phyloP scores from a whole-genome alignment of 2,797 vertebrate genomes.

The Myoxocephalus aenaeus region DNA sequence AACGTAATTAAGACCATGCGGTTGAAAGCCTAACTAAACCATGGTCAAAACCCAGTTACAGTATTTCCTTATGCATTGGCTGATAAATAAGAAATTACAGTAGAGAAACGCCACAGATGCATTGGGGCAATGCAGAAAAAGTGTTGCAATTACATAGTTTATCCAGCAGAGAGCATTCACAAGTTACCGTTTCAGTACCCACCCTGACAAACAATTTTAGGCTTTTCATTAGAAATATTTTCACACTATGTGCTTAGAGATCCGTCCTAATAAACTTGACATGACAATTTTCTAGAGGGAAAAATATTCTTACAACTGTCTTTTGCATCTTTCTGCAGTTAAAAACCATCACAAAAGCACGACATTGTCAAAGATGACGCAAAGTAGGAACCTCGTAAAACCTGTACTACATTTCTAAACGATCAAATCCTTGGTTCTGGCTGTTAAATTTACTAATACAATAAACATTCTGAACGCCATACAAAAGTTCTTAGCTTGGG shows the following conservation, averaged over 20 bases:
- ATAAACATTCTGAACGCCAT: background rate
- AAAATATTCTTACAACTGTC: background rate
- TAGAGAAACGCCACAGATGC: background rate
- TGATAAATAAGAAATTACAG: background rate
- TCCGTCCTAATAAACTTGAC: fast-evolving
- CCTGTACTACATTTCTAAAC: too few relatives aligned
- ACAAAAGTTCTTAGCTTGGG: background rate
- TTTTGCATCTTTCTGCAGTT: background rate
- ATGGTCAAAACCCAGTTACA: background rate
- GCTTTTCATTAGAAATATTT: background rate
- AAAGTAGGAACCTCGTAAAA: background rate
- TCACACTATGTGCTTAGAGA: background rate
- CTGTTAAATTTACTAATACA: background rate
- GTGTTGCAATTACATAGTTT: background rate
- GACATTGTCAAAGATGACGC: background rate
- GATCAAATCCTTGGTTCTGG: background rate
- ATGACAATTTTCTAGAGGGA: background rate
- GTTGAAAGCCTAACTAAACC: background rate
- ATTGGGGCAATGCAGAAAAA: background rate
- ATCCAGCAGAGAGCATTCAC: conserved; percentile 3
- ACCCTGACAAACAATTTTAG: background rate
- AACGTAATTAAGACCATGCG: too few relatives aligned
- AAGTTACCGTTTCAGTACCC: background rate
- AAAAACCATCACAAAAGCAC: background rate
- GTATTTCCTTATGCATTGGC: background rate